A percentile compares a stretch with the other conserved stretches of the same genome.
Evolutionary conservation across 1,140 invertebrate genomes (phyloP).

Genomic region (Leptonema lineaticorne): DNA sequence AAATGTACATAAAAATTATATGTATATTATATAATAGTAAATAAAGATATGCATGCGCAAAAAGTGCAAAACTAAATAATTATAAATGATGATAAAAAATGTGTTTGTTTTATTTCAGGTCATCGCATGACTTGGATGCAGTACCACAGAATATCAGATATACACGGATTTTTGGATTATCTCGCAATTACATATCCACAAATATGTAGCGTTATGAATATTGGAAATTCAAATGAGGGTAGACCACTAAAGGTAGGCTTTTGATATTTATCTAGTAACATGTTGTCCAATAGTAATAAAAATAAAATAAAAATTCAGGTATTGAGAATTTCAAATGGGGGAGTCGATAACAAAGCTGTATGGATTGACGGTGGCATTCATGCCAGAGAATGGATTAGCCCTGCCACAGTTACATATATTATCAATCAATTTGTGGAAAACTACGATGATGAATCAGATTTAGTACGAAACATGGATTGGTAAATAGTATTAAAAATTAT

Average conservation of each 20-base stretch:
- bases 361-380: constrained; percentile 80
- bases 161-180: constrained; percentile 73
- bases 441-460: constrained; percentile 64
- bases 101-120: constrained; percentile 53
- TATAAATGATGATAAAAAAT: constrained; percentile 9
- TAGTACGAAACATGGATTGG: constrained; percentile 80
- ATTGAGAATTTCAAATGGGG: constrained; percentile 66
- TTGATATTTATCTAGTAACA: background rate
- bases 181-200: constrained; percentile 70
- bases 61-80: background rate
- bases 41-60: background rate
- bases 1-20: constrained; percentile 5
- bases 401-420: constrained; percentile 81
- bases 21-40: background rate
- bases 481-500: constrained; percentile 39
- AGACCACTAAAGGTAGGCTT: constrained; percentile 63
- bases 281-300: background rate
- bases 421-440: constrained; percentile 77
- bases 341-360: constrained; percentile 60
- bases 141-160: constrained; percentile 73
- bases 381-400: constrained; percentile 89
- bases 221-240: constrained; percentile 76
- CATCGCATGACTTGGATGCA: constrained; percentile 81
- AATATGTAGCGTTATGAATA: constrained; percentile 66
- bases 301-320: constrained; percentile 48